Percentiles rank a stretch among this genome's conserved stretches.
Conservation (phyloP, 2,113 vertebrate genomes). For the Bombycilla garrulus region DNA sequence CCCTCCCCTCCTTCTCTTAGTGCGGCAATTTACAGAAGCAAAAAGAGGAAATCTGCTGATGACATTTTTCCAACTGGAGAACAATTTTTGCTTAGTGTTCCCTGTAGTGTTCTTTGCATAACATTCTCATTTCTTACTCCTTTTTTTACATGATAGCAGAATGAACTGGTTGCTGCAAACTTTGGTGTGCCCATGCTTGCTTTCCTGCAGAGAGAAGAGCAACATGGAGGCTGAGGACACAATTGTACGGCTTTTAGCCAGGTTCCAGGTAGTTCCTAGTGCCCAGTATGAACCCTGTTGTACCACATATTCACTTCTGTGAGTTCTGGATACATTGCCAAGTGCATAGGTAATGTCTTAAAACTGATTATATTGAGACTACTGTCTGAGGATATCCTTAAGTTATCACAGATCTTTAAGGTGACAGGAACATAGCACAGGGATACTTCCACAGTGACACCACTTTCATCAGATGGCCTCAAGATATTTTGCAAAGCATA, state of each 20-base stretch:
- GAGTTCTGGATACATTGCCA: background rate
- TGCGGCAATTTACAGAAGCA: slow-evolving; percentile 17
- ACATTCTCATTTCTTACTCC: background rate
- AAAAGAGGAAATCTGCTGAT: background rate
- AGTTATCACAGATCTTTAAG: background rate
- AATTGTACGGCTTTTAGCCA: background rate
- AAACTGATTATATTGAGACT: background rate
- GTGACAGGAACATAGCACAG: background rate
- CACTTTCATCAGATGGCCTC: background rate
- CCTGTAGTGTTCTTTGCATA: background rate
- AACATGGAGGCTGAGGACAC: background rate
- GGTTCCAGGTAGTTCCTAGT: background rate
- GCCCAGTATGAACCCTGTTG: background rate
- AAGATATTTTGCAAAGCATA: background rate
- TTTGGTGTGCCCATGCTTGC: background rate
- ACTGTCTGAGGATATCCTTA: background rate
- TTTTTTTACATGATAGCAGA: background rate
- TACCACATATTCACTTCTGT: background rate
- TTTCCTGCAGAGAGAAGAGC: background rate
- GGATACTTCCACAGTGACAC: background rate
- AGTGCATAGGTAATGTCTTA: background rate
- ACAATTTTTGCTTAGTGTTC: slow-evolving; percentile 8
- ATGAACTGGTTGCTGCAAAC: background rate
- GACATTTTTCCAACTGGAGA: slow-evolving; percentile 20
- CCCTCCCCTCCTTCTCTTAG: background rate